phyloP scores from a whole-genome alignment of 2,113 vertebrate species.

The Antennarius striatus region DNA sequence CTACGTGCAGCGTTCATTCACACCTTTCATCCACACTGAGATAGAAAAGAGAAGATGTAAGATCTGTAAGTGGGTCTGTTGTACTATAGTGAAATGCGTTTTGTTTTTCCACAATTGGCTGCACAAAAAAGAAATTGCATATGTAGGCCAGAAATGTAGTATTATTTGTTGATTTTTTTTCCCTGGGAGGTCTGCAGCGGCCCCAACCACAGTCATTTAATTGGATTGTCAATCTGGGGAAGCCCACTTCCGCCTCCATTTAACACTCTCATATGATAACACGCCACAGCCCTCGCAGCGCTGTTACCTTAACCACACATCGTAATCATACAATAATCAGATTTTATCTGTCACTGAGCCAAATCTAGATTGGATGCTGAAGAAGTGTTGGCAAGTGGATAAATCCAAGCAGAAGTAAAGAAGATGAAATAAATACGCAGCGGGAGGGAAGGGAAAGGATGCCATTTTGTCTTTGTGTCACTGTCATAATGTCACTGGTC shows the following conservation, averaged over 20 bases:
- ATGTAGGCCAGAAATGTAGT: conserved; percentile 19
- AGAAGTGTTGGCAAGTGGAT: conserved; percentile 41
- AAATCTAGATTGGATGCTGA: conserved; percentile 22
- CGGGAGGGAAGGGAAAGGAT: conserved; percentile 1
- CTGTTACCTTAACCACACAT: conserved; percentile 67
- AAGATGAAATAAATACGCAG: conserved; percentile 20
- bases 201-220: conserved; percentile 67
- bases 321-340: conserved; percentile 54
- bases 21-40: conserved; percentile 27
- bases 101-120: not conserved
- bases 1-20: not conserved
- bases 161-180: conserved; percentile 51
- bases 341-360: conserved; percentile 47
- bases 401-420: conserved; percentile 20
- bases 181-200: conserved; percentile 49
- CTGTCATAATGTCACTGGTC: conserved; percentile 7
- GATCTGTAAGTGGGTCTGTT: conserved; percentile 11
- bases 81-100: not conserved
- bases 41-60: conserved; percentile 17
- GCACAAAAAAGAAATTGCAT: conserved; percentile 15
- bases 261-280: conserved; percentile 47
- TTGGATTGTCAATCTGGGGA: conserved; percentile 73
- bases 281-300: conserved; percentile 26
- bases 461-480: conserved; percentile 33
- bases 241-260: conserved; percentile 55